phyloP scores from a whole-genome alignment of 2,113 vertebrate genomes.

The Stegastes partitus region DNA sequence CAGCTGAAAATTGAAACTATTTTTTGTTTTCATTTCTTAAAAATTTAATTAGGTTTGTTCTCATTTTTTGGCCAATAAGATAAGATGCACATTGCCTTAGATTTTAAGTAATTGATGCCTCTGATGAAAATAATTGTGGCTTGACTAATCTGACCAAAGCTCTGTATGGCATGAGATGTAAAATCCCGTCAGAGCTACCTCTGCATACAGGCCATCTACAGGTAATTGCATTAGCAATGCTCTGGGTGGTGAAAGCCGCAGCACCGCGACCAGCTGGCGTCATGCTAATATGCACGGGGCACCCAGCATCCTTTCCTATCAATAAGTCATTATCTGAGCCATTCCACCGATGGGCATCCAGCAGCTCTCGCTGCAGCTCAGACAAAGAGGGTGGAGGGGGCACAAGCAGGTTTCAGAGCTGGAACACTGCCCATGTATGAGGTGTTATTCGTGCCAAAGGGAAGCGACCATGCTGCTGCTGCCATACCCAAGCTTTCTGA shows the following conservation, averaged over 20 bases:
- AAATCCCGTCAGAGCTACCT: conserved; percentile 8
- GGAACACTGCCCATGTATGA: conserved; percentile 61
- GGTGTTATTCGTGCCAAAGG: conserved; percentile 44
- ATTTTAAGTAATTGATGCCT: neutral
- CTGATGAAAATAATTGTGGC: neutral
- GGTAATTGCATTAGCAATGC: conserved; percentile 54
- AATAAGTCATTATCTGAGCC: conserved; percentile 94
- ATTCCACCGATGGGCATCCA: conserved; percentile 77
- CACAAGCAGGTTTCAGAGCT: conserved; percentile 31
- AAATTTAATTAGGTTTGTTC: no score
- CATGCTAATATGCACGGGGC: conserved; percentile 85
- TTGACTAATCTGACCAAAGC: neutral
- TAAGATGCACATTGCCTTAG: no score
- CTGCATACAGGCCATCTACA: conserved; percentile 8
- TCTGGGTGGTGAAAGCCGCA: conserved; percentile 21
- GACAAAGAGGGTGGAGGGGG: conserved; percentile 32
- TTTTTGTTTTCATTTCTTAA: no score
- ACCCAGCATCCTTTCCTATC: conserved; percentile 88
- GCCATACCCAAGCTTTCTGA: neutral
- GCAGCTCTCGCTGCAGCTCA: conserved; percentile 64
- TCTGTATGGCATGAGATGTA: neutral
- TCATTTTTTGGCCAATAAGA: no score
- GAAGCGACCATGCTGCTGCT: neutral
- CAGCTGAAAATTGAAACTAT: no score
- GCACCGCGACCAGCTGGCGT: conserved; percentile 84